Evolutionary conservation across 2,888 invertebrate species (phyloP).

Genomic region (Calameuta pallipes): DNA sequence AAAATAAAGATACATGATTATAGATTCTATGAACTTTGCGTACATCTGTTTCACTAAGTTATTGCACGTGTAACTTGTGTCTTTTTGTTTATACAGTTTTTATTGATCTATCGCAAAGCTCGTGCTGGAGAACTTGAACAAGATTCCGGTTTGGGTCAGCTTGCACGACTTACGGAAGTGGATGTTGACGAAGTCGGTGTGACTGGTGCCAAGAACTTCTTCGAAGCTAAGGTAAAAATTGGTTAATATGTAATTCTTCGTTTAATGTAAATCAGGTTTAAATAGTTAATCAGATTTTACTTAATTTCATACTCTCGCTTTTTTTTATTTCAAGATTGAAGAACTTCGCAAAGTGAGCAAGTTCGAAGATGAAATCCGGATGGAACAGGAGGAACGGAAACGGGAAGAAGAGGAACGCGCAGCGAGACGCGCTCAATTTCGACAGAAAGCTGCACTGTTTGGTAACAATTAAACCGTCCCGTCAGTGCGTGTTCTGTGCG

Average conservation of each 20-base stretch:
- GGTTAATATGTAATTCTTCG: background rate
- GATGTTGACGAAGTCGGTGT: constrained; percentile 95
- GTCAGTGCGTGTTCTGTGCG: background rate
- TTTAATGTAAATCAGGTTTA: background rate
- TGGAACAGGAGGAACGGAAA: constrained; percentile 91
- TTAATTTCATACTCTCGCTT: background rate
- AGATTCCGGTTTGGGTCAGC: constrained; percentile 86
- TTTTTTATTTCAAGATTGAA: constrained; percentile 76
- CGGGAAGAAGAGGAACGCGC: constrained; percentile 87
- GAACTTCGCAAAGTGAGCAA: constrained; percentile 85
- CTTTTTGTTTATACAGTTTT: constrained; percentile 67
- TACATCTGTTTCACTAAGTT: background rate
- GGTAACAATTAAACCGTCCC: constrained; percentile 66
- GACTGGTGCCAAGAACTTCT: constrained; percentile 93
- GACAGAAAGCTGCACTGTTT: constrained; percentile 89
- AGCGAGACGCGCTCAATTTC: constrained; percentile 83
- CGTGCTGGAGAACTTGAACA: constrained; percentile 89
- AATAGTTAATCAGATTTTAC: constrained; percentile 15
- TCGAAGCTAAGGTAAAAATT: constrained; percentile 84
- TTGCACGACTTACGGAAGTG: constrained; percentile 90
- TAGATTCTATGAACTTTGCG: background rate
- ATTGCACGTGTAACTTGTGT: background rate
- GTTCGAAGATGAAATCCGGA: constrained; percentile 92
- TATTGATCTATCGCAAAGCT: constrained; percentile 87
- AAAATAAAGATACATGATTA: background rate